These are phyloP conservation scores for Forbesichthys agassizii DNA, from an alignment of 2,113 vertebrate genomes.

Conservation along the genomic window DNA sequence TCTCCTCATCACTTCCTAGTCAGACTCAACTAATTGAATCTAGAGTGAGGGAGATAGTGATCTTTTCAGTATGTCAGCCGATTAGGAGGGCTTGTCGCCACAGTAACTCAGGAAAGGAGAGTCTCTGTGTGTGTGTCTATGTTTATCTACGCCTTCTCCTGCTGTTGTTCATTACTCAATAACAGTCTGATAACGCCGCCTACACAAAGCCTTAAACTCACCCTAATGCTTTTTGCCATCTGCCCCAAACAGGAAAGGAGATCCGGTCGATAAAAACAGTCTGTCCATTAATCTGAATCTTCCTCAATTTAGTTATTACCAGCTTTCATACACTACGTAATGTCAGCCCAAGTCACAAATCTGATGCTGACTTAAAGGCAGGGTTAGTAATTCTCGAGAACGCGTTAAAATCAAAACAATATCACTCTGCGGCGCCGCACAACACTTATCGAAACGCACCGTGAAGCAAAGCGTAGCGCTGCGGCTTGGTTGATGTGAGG, in stretches of 20 bases:
- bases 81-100: conserved; percentile 68
- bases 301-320: conserved; percentile 16
- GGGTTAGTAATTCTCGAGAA: too few species aligned
- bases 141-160: conserved; percentile 29
- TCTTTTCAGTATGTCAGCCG: conserved; percentile 71
- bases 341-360: not conserved
- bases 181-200: conserved; percentile 57
- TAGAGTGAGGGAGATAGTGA: conserved; percentile 60
- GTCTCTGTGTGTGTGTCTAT: not conserved
- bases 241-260: conserved; percentile 57
- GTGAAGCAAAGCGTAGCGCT: too few species aligned
- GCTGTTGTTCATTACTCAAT: conserved; percentile 39
- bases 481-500: too few species aligned
- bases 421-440: too few species aligned
- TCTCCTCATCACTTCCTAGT: conserved; percentile 63
- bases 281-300: conserved; percentile 27
- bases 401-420: too few species aligned
- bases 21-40: conserved; percentile 72
- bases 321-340: conserved; percentile 4
- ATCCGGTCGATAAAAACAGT: conserved; percentile 35
- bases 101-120: conserved; percentile 49
- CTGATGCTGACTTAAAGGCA: not conserved
- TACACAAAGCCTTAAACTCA: conserved; percentile 40
- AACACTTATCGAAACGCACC: too few species aligned
- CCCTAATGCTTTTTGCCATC: conserved; percentile 34